Conservation (phyloP, 2,797 vertebrate genomes). For the Takifugu ocellatus region DNA sequence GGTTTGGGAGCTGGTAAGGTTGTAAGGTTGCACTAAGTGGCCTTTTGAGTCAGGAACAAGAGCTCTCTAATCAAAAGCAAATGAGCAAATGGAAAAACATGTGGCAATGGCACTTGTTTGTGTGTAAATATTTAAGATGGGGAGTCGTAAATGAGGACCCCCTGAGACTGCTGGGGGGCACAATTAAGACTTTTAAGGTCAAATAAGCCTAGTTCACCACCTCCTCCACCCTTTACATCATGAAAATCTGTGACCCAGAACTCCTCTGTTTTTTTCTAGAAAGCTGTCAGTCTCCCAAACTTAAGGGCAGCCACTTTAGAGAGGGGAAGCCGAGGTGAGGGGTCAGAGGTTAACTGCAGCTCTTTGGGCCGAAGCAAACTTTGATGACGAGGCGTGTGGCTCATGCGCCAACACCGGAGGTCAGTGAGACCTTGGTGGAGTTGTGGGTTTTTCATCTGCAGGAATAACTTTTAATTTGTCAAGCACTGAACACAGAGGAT, state of each 20-base stretch:
- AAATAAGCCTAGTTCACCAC: slow-evolving; percentile 17
- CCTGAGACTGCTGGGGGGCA: slow-evolving; percentile 35
- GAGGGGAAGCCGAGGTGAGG: slow-evolving; percentile 61
- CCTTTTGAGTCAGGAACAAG: slow-evolving; percentile 43
- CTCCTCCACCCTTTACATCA: slow-evolving; percentile 6
- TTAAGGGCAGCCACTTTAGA: slow-evolving; percentile 66
- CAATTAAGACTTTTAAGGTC: slow-evolving; percentile 40
- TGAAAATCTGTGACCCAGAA: slow-evolving; percentile 39
- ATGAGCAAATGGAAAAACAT: slow-evolving; percentile 62
- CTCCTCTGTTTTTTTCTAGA: slow-evolving; percentile 45
- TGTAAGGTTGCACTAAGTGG: slow-evolving; percentile 22
- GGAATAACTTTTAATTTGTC: slow-evolving; percentile 66
- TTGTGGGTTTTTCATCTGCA: slow-evolving; percentile 56
- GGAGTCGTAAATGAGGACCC: slow-evolving; percentile 49
- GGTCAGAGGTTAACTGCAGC: slow-evolving; percentile 75
- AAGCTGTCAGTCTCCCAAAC: slow-evolving; percentile 65
- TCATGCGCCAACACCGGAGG: slow-evolving; percentile 54
- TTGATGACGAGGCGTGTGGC: slow-evolving; percentile 71
- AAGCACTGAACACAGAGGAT: slow-evolving; percentile 10
- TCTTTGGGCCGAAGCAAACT: slow-evolving; percentile 68
- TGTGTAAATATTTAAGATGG: slow-evolving; percentile 71
- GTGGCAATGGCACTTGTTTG: slow-evolving; percentile 36
- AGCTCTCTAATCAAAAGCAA: slow-evolving; percentile 61
- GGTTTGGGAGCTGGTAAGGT: slow-evolving; percentile 11
- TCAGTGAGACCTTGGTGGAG: slow-evolving; percentile 58